phyloP scores from a whole-genome alignment of 2,113 vertebrate genomes.

The Sphyrna mokarran region DNA sequence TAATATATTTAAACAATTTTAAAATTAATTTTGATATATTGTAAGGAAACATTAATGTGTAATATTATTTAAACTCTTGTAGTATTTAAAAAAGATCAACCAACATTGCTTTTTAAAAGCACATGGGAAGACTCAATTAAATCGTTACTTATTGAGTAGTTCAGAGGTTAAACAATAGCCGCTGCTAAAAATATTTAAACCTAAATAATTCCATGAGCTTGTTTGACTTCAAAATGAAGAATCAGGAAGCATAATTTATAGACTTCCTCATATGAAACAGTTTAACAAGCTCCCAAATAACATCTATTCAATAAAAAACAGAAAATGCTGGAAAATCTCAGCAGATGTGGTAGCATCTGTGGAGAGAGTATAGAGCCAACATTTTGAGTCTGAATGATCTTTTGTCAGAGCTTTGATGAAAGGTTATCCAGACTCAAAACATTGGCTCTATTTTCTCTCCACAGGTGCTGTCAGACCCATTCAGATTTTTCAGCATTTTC shows the following conservation, averaged over 20 bases:
- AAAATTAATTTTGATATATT: not conserved
- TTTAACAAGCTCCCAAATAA: not conserved
- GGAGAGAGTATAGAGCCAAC: no score
- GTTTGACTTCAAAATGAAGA: not conserved
- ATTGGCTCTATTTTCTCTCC: no score
- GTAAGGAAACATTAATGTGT: not conserved
- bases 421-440: no score
- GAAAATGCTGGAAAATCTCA: no score
- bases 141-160: not conserved
- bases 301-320: not conserved
- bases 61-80: not conserved
- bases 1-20: not conserved
- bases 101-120: not conserved
- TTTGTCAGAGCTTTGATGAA: no score
- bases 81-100: not conserved
- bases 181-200: not conserved
- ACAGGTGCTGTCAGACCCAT: no score
- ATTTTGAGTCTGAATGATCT: no score
- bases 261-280: not conserved
- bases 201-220: not conserved
- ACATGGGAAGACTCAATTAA: not conserved
- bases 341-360: no score
- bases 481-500: no score
- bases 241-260: not conserved
- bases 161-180: not conserved